A percentile compares a stretch with the other conserved stretches of the same genome.
Evolutionary conservation across 1,140 invertebrate genomes (phyloP).

Genomic region (Formica selysi): DNA sequence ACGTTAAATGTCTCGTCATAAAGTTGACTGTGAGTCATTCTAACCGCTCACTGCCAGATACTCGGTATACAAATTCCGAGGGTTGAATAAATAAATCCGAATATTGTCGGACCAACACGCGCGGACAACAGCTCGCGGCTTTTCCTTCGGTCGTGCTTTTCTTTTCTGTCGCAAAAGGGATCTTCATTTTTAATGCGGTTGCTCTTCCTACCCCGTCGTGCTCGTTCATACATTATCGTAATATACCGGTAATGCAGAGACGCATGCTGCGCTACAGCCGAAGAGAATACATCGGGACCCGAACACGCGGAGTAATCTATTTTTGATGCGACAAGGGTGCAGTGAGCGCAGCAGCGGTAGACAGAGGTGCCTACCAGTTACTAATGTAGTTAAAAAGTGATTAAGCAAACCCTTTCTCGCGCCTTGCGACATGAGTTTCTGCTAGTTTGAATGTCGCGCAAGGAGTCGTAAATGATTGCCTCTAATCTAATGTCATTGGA

Average conservation of each 20-base stretch:
- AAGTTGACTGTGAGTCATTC: background rate
- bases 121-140: conserved; percentile 41
- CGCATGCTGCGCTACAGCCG: conserved; percentile 27
- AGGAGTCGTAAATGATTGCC: conserved; percentile 63
- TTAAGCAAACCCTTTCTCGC: conserved; percentile 72
- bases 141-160: conserved; percentile 32
- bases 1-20: conserved; percentile 39
- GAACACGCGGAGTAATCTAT: conserved; percentile 71
- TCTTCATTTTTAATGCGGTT: conserved; percentile 59
- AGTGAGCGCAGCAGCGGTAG: background rate
- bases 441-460: conserved; percentile 55
- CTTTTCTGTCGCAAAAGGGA: conserved; percentile 27
- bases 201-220: conserved; percentile 40
- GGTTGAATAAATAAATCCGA: conserved; percentile 50
- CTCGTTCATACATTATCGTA: conserved; percentile 55
- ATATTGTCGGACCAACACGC: conserved; percentile 35
- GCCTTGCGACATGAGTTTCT: conserved; percentile 56
- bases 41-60: background rate
- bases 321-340: conserved; percentile 72
- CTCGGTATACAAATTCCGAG: conserved; percentile 42
- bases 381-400: conserved; percentile 77
- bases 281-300: conserved; percentile 69
- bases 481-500: conserved; percentile 32
- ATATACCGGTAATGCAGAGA: conserved; percentile 61
- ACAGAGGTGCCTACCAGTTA: conserved; percentile 64